Evolutionary conservation across 2,888 invertebrate genomes (phyloP), one percentile per base, ranked within the genome.

Genomic region (Acleris emargana): DNA sequence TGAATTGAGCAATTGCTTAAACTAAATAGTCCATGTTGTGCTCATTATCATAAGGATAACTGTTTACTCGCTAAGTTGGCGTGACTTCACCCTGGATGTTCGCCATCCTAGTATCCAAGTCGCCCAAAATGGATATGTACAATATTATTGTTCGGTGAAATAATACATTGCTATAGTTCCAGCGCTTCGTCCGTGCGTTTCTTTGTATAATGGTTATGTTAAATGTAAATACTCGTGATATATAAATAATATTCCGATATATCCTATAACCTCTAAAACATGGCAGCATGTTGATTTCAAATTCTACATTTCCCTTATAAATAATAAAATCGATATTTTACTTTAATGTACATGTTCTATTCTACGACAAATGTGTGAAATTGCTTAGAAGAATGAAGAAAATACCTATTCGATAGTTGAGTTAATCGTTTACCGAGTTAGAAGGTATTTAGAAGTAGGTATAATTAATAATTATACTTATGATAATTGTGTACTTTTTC

Each of bases 1-100:
- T 83, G 89, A 89, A 88, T 91, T 91, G 90, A 91, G 90, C 90
- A 91, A 89, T 83, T 80, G 76, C 88, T 85, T 89, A 89, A 86
- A 80, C 77, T 85, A 85, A 85, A 86, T 83, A 70, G 73, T 45
- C 17, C 58, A 60, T 81, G 80, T 87, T 88, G 86, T 89, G 88
- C 87, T 86, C 84, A 85, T 83, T 83, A 83, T 88, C 85, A 82
- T 88, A 85, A 84, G 85, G 83, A 81, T 81, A 78, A 73, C 72
- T 81, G 68, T 73, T 80, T 73, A 75, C 71, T 72, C 72, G 43
- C 59, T 64, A 64, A 55, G 50, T 75, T 73, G 72, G 73, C 67
- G 71, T 43, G 5, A n/a, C n/a, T 6, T 45, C 45, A 5, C 17
- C 17, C 45, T n/a, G 45, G 17, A 43, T 16, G 16, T 4, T n/a